phyloP scores from a whole-genome alignment of 2,888 invertebrate species.

The Dendrolimus houi region DNA sequence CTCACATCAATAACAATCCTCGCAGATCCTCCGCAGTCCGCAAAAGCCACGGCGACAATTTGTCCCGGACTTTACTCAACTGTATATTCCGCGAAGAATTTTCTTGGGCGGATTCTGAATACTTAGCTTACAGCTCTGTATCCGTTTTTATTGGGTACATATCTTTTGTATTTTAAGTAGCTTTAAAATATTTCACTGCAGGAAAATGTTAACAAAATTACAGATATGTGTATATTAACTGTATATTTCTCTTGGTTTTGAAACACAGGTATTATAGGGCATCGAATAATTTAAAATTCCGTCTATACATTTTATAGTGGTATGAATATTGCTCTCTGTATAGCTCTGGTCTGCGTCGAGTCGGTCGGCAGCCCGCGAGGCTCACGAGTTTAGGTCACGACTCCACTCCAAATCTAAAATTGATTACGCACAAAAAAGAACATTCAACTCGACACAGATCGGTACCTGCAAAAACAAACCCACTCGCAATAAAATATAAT shows the following conservation, averaged over 20 bases:
- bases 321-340: too few species aligned
- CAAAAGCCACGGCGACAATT: conserved; percentile 53
- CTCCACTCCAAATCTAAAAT: conserved; percentile 64
- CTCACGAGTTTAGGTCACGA: conserved; percentile 58
- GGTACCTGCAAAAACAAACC: conserved; percentile 40
- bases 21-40: conserved; percentile 44
- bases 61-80: conserved; percentile 48
- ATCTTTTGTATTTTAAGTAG: not conserved
- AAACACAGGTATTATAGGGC: too few species aligned
- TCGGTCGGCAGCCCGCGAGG: conserved; percentile 47
- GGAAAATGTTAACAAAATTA: conserved; percentile 10
- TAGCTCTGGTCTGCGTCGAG: conserved; percentile 15
- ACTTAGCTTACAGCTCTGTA: conserved; percentile 23
- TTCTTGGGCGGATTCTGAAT: conserved; percentile 27
- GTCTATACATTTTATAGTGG: too few species aligned
- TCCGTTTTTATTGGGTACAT: conserved; percentile 9
- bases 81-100: conserved; percentile 31
- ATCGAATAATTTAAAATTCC: too few species aligned
- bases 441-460: conserved; percentile 26
- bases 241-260: too few species aligned
- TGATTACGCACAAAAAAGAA: conserved; percentile 56
- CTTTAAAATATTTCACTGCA: not conserved
- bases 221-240: conserved; percentile 2
- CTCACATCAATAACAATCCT: conserved; percentile 63
- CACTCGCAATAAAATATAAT: conserved; percentile 55